Percentiles rank a stretch among this genome's conserved stretches.
Conservation (phyloP, 2,797 vertebrate genomes). For the Chaenodraco wilsoni region DNA sequence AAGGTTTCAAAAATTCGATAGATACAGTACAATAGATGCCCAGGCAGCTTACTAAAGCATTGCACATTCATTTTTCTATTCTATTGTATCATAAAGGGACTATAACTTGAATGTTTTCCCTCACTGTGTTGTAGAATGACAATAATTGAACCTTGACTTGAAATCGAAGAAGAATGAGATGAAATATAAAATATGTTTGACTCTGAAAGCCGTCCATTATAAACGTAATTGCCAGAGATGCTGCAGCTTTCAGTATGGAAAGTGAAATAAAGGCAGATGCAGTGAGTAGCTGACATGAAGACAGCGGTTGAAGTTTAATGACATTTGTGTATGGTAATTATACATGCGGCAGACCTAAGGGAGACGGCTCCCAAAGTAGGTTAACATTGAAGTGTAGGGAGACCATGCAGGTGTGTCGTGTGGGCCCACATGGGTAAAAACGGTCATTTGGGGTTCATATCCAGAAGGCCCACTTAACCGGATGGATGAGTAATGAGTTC, state of each 20-base stretch:
- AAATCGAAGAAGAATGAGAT: not conserved
- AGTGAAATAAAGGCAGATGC: not conserved
- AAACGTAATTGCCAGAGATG: not conserved
- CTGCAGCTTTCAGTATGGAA: not conserved
- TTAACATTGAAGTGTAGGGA: not conserved
- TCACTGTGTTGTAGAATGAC: too few relatives aligned
- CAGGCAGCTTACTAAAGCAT: too few relatives aligned
- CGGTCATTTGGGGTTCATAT: constrained; percentile 34
- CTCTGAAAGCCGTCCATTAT: not conserved
- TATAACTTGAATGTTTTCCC: too few relatives aligned
- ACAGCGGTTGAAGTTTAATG: not conserved
- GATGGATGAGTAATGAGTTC: constrained; percentile 43
- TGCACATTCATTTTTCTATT: too few relatives aligned
- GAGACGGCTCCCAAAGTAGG: constrained; percentile 2
- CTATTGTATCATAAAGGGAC: too few relatives aligned
- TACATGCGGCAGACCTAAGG: not conserved
- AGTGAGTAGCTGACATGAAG: not conserved
- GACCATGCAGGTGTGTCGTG: constrained; percentile 12
- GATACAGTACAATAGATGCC: not conserved
- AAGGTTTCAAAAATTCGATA: not conserved
- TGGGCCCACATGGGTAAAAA: constrained; percentile 21
- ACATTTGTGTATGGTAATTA: not conserved
- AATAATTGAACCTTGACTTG: too few relatives aligned
- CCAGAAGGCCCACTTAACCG: constrained; percentile 32
- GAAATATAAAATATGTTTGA: not conserved